A percentile compares a stretch with the other conserved stretches of the same genome.
Evolutionary conservation across 2,888 invertebrate species (phyloP).

Genomic region (Hypsopygia costalis): DNA sequence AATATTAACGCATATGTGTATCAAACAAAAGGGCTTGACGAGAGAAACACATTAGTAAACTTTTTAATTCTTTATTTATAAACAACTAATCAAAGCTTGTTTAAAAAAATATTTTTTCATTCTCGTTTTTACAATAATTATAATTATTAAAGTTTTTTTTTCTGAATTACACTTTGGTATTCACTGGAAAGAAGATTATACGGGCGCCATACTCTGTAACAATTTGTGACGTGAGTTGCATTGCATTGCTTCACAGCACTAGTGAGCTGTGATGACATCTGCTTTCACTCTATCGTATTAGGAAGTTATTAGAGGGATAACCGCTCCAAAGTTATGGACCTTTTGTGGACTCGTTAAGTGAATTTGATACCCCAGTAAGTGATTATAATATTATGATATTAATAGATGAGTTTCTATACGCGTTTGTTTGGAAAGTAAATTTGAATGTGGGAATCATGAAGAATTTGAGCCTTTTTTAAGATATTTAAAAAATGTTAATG

Average conservation of each 20-base stretch:
- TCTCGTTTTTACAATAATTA: no score
- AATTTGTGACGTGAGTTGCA: not conserved
- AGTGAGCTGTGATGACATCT: constrained; percentile 14
- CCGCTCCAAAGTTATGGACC: not conserved
- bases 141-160: no score
- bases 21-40: no score
- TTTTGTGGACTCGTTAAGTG: not conserved
- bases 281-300: constrained; percentile 20
- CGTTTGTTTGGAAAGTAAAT: not conserved
- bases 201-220: not conserved
- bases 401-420: not conserved
- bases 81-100: no score
- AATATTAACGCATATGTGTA: no score
- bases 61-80: no score
- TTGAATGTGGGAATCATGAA: not conserved
- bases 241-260: not conserved
- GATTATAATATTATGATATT: not conserved
- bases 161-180: not conserved
- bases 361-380: constrained; percentile 1
- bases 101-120: no score
- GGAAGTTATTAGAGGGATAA: constrained; percentile 9
- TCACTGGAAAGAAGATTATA: not conserved
- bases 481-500: no score
- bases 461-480: not conserved
- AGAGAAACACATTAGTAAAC: no score